These are phyloP conservation scores for Xyliphius kryptos DNA, from an alignment of 2,113 vertebrate species.

Conservation along the genomic window DNA sequence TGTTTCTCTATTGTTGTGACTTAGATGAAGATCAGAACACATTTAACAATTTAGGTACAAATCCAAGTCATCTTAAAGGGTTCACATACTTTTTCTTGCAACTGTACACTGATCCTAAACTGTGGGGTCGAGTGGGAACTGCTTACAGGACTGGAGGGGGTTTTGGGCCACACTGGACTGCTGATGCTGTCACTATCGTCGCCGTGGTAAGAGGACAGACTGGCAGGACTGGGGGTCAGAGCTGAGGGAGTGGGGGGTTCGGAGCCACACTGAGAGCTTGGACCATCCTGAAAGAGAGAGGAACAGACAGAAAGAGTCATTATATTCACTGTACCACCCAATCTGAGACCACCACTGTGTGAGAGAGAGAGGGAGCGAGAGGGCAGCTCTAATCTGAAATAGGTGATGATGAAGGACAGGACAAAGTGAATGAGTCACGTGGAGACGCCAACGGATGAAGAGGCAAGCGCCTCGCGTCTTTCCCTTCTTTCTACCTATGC, in stretches of 20 bases:
- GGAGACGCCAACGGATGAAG: not conserved
- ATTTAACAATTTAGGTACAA: too few species aligned
- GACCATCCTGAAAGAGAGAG: conserved; percentile 82
- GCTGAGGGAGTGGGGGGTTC: conserved; percentile 86
- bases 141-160: conserved; percentile 81
- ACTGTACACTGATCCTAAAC: not conserved
- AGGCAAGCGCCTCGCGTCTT: too few species aligned
- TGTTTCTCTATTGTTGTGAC: too few species aligned
- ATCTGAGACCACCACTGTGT: not conserved
- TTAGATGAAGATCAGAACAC: too few species aligned
- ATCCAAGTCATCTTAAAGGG: too few species aligned
- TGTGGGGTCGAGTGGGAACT: conserved; percentile 3
- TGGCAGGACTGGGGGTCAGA: conserved; percentile 90
- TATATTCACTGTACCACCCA: not conserved
- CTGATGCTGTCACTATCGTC: conserved; percentile 91
- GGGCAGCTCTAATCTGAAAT: not conserved
- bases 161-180: conserved; percentile 92
- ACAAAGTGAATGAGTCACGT: not conserved
- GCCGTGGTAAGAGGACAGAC: conserved; percentile 88
- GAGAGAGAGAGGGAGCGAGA: conserved; percentile 39
- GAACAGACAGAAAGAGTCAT: conserved; percentile 24
- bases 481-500: too few species aligned
- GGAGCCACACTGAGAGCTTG: conserved; percentile 85
- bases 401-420: not conserved
- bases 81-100: too few species aligned